Evolutionary conservation across 1,140 invertebrate species (phyloP), one percentile per base, ranked within the genome.

Genomic region (Habropoda laboriosa): DNA sequence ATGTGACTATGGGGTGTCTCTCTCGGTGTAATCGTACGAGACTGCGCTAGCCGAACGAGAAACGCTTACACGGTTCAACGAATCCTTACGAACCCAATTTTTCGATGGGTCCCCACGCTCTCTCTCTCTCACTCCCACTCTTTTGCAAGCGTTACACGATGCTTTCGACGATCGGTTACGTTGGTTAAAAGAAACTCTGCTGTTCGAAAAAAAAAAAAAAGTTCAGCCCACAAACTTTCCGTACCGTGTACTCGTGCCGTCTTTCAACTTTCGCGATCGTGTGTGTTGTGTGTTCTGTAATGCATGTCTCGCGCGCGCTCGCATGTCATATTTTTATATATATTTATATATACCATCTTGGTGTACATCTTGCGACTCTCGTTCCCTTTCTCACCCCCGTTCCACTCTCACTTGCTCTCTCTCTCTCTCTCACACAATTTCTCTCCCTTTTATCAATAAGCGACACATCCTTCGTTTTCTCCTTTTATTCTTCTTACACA

Each of bases 401-500:
- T 64, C 61, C 51, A 30, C 61, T 45, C 47, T 79, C 60, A 42
- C 21, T 57, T 40, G 58, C 7, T 57, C 24, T 67, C 12, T 42
- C 24, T 49, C 49, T 47, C n/a, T 75, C 42, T 77, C 51, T 75
- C n/a, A n/a, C n/a, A n/a, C n/a, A n/a, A n/a, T 66, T 51, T 67
- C 72, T 67, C 72, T 42, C 57, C n/a, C 49, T 78, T 24, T 75
- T 63, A 71, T 81, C 68, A 74, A 86, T 83, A 81, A 86, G 79
- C 79, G 85, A 87, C 81, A 87, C 78, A 74, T 83, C 63, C 58
- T 85, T 87, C 80, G 77, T 77, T 75, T 58, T 85, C 85, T 85
- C 81, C 49, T 74, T 87, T 42, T 87, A 77, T 78, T 76, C 79
- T 68, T 79, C 71, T 83, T 88, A 88, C 83, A 86, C 81, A 81